phyloP scores from a whole-genome alignment of 2,797 vertebrate species.

The Trachurus trachurus region DNA sequence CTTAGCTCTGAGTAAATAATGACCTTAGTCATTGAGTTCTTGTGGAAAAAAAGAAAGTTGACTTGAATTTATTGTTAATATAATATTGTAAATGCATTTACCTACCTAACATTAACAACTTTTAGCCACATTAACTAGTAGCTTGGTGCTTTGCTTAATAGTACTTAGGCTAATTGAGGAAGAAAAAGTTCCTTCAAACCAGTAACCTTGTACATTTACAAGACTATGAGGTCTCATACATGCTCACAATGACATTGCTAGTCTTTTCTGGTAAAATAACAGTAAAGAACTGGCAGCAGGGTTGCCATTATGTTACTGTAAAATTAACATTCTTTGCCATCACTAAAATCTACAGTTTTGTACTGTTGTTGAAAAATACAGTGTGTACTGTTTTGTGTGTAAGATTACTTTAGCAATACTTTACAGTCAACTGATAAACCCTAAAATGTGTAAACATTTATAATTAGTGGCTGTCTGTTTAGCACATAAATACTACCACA shows the following conservation, averaged over 20 bases:
- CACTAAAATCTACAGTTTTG: too few relatives aligned
- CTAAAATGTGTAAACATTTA: too few relatives aligned
- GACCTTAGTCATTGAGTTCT: slow-evolving; percentile 3
- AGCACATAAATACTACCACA: neutral
- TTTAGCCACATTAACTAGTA: neutral
- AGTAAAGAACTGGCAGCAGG: too few relatives aligned
- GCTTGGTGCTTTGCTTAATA: neutral
- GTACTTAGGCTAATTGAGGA: neutral
- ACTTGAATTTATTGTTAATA: neutral
- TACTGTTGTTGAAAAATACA: too few relatives aligned
- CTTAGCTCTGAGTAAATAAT: slow-evolving; percentile 15
- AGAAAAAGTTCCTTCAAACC: neutral
- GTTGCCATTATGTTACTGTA: too few relatives aligned
- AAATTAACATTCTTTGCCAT: too few relatives aligned
- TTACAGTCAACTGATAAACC: too few relatives aligned
- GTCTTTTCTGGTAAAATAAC: too few relatives aligned
- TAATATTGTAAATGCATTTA: neutral
- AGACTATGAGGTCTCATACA: too few relatives aligned
- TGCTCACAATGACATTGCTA: neutral
- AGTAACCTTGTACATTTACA: neutral
- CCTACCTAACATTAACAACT: neutral
- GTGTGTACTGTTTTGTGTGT: too few relatives aligned
- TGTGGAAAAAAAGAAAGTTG: neutral
- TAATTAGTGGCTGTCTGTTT: neutral
- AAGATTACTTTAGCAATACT: too few relatives aligned